phyloP scores from a whole-genome alignment of 2,797 vertebrate genomes.

The Enteromius trimaculatus region DNA sequence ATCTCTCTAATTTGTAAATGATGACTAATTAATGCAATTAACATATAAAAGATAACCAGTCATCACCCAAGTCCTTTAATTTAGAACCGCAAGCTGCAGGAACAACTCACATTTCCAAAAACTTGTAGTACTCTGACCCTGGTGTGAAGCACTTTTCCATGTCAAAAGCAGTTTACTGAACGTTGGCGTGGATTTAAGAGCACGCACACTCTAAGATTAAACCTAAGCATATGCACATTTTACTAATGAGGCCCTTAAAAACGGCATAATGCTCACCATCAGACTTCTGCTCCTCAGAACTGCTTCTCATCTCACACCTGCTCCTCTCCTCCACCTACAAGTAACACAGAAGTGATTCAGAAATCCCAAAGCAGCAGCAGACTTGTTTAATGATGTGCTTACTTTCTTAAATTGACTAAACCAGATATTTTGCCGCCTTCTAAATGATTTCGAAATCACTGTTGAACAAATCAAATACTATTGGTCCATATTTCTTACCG shows the following conservation, averaged over 20 bases:
- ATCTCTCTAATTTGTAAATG: neutral
- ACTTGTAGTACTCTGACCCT: neutral
- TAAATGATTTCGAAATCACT: neutral
- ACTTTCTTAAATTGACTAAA: neutral
- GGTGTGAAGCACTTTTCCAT: too few relatives aligned
- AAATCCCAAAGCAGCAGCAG: neutral
- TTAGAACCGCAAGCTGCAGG: neutral
- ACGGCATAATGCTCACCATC: conserved; percentile 50
- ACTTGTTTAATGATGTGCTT: neutral
- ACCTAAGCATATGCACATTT: neutral
- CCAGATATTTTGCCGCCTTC: neutral
- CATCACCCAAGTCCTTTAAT: neutral
- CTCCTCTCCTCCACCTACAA: conserved; percentile 59
- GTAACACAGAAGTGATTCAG: conserved; percentile 12
- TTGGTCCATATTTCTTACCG: neutral
- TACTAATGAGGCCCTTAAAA: neutral
- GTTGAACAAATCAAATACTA: neutral
- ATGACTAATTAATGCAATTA: neutral
- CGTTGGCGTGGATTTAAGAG: neutral
- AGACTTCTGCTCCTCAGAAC: conserved; percentile 55
- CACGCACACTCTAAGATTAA: neutral
- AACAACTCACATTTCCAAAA: neutral
- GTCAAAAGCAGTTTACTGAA: too few relatives aligned
- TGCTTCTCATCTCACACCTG: conserved; percentile 58
- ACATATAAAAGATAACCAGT: neutral